Evolutionary conservation across 2,888 invertebrate genomes (phyloP).

Genomic region (Notodonta ziczac): DNA sequence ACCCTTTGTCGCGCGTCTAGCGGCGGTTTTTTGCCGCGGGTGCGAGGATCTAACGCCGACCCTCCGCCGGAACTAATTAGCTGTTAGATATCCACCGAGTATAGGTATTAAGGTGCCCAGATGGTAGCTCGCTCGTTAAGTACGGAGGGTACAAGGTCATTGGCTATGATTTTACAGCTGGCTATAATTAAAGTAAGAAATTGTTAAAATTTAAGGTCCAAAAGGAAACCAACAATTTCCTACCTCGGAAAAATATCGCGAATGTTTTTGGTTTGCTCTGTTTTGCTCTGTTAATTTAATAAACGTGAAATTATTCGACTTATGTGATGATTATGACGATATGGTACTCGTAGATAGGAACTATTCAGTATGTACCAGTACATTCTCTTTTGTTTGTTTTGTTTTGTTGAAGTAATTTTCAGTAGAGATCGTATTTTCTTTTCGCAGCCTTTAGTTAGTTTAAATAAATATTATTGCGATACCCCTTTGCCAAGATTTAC

Average conservation of each 20-base stretch:
- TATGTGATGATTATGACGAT: too few species aligned
- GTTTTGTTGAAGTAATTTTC: too few species aligned
- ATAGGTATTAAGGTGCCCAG: constrained; percentile 9
- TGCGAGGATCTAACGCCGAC: constrained; percentile 61
- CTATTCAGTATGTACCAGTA: too few species aligned
- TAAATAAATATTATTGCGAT: not conserved
- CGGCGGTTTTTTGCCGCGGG: constrained; percentile 45
- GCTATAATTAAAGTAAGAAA: not conserved
- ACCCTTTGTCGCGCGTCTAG: constrained; percentile 62
- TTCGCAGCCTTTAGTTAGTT: not conserved
- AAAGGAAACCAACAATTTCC: too few species aligned
- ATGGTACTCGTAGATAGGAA: too few species aligned
- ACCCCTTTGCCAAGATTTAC: constrained; percentile 1
- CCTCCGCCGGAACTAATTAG: constrained; percentile 60
- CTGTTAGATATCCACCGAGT: constrained; percentile 58
- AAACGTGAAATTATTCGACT: too few species aligned
- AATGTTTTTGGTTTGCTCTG: not conserved
- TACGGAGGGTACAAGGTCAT: not conserved
- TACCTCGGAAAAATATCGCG: not conserved
- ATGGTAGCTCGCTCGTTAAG: not conserved
- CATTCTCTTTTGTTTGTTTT: too few species aligned
- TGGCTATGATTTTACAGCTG: not conserved
- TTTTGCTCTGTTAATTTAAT: too few species aligned
- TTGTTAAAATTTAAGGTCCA: too few species aligned
- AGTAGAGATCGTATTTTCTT: not conserved